phyloP scores from a whole-genome alignment of 2,888 invertebrate genomes.

The Habrosyne pyritoides region DNA sequence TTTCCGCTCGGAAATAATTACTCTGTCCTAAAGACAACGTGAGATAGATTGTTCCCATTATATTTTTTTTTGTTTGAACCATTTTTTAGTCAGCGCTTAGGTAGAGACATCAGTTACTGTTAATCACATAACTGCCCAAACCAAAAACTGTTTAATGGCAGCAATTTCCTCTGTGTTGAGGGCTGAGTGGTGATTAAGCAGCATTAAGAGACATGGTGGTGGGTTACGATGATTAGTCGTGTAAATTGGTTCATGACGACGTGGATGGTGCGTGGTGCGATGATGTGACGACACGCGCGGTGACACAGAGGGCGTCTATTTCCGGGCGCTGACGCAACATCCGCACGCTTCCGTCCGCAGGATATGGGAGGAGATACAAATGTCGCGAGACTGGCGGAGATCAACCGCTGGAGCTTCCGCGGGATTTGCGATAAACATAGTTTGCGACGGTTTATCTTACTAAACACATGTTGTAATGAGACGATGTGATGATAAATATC shows the following conservation, averaged over 20 bases:
- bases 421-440: conserved; percentile 55
- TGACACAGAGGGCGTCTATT: conserved; percentile 81
- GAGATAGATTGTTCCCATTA: conserved; percentile 60
- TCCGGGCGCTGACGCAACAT: conserved; percentile 79
- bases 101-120: conserved; percentile 42
- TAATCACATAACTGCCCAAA: conserved; percentile 43
- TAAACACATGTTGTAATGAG: not conserved
- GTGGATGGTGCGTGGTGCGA: conserved; percentile 23
- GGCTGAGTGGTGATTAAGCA: conserved; percentile 29
- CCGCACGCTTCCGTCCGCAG: conserved; percentile 75
- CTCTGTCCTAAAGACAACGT: conserved; percentile 27
- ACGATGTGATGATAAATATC: conserved; percentile 1
- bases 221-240: conserved; percentile 26
- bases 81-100: conserved; percentile 44
- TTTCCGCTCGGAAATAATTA: conserved; percentile 68
- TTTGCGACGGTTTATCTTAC: conserved; percentile 5
- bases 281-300: conserved; percentile 52
- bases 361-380: conserved; percentile 71
- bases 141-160: conserved; percentile 48
- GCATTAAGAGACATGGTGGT: conserved; percentile 27
- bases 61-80: conserved; percentile 54
- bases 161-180: conserved; percentile 47
- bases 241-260: conserved; percentile 28
- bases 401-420: conserved; percentile 62
- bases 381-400: conserved; percentile 55